Evolutionary conservation across 2,797 vertebrate genomes (phyloP), one percentile per base, ranked within the genome.

Genomic region (Toxotes lorentzi): DNA sequence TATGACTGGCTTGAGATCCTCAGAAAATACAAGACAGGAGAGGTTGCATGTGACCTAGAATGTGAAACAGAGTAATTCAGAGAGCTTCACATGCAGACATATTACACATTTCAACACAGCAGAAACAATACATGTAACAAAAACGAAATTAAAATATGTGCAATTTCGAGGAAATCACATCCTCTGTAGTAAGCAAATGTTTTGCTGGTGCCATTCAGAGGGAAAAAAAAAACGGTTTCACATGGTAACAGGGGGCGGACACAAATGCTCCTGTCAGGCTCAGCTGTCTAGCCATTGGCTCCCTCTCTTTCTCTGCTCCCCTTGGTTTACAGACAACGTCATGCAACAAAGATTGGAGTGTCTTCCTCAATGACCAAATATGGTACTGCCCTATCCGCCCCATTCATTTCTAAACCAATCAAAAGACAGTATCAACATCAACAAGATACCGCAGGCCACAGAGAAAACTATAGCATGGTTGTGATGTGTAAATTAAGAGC

Each of bases 1-100:
- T 96, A 94, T 95, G 96, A 98, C 96, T 94, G 93, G 86, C 92
- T 95, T 93, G 83, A 87, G 89, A 91, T 95, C 95, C 89, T 96
- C 95, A 96, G 81, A 95, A 96, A 96, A 93, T 80, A 79, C 59
- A 83, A 79, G 78, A 75, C 59, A 62, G 78, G 73, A 56, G 45
- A 69, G 35, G 71, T 83, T 53, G 91, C 94, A 95, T 94, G 92
- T 83, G 89, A 95, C 91, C 94, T 95, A 59, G n/a, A 92, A 90
- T 32, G 64, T 24, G 57, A 69, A 66, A 70, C 4, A 65, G 21
- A 65, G 59, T 53, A 2, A 68, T 34, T 79, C 48, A 50, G 54
- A 71, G 35, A 69, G 35, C 43, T 19, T 40, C 7, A 74, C 0
- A 19, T 41, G 51, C 8, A 82, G 11, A 59, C 6, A 2, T 48